Evolutionary conservation across 2,113 vertebrate species (phyloP), one percentile per base, ranked within the genome.

Genomic region (Phaethornis superciliosus): DNA sequence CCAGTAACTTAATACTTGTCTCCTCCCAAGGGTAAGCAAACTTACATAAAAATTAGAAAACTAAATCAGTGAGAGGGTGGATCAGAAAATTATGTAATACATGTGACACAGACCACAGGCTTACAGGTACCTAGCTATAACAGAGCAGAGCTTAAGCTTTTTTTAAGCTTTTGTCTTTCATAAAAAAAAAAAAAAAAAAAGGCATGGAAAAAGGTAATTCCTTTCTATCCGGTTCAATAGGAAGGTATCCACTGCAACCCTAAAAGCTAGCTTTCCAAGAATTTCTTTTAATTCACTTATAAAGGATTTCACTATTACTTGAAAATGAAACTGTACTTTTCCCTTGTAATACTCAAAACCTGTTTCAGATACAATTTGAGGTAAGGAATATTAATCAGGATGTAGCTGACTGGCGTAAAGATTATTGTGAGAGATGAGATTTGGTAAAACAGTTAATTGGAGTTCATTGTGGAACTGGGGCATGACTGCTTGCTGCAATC

Each of bases 361-460:
- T 64, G 24, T 86, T 95, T 90, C 51, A 75, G 44, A 84, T 67
- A 79, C 32, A 89, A 51, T 70, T 83, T 94, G 92, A 95, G 79
- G 58, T 84, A 88, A 95, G 90, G 89, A 96, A 94, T 94, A 88
- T 88, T 92, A 95, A 95, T 83, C 82, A 94, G 70, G 87, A 86
- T 55, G 37, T 71, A 90, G 72, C 46, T 94, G 81, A 95, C 78
- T 94, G 89, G 69, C 92, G 81, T 96, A 93, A 96, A 87, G 77
- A 81, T 94, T 94, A 89, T 59, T 84, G 78, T 76, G 77, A 94
- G 88, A 95, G 89, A 93, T 75, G 26, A 49, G 91, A 90, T 97
- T 96, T 96, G 84, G 94, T 96, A 92, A 96, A 96, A 71, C 54
- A 90, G 94, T 96, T 97, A 96, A 91, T 70, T 92, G 95, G 67